These are phyloP conservation scores for Siniperca scherzeri DNA, from an alignment of 2,797 vertebrate species.

Conservation along the genomic window DNA sequence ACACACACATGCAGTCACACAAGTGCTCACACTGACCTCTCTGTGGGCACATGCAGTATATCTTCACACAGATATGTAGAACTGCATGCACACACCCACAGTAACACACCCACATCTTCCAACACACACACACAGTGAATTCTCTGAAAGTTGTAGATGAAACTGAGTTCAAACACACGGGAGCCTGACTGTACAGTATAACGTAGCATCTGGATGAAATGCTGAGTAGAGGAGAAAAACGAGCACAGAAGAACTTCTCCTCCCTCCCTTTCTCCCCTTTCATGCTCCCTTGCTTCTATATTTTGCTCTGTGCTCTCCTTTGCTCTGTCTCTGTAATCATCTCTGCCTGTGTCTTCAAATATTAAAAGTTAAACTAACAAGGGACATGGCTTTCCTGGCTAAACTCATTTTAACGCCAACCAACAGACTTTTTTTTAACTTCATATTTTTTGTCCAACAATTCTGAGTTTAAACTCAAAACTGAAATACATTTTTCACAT, in stretches of 20 bases:
- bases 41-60: background rate
- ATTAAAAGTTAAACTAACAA: background rate
- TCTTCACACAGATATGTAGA: background rate
- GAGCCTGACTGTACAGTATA: background rate
- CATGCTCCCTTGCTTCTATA: background rate
- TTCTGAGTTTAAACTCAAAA: no score
- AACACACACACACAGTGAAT: slow-evolving; percentile 2
- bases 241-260: background rate
- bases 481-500: no score
- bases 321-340: slow-evolving; percentile 9
- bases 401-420: background rate
- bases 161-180: slow-evolving; percentile 11
- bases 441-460: no score
- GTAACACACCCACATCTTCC: background rate
- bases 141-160: slow-evolving; percentile 16
- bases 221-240: slow-evolving; percentile 33
- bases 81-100: background rate
- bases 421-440: no score
- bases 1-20: background rate
- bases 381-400: background rate
- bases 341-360: background rate
- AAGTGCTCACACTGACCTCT: background rate
- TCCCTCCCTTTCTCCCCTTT: background rate
- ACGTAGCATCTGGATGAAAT: slow-evolving; percentile 46
- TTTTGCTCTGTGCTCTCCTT: background rate